A percentile compares a stretch with the other conserved stretches of the same genome.
phyloP scores from a whole-genome alignment of 2,888 invertebrate genomes.

The Euproctis similis region DNA sequence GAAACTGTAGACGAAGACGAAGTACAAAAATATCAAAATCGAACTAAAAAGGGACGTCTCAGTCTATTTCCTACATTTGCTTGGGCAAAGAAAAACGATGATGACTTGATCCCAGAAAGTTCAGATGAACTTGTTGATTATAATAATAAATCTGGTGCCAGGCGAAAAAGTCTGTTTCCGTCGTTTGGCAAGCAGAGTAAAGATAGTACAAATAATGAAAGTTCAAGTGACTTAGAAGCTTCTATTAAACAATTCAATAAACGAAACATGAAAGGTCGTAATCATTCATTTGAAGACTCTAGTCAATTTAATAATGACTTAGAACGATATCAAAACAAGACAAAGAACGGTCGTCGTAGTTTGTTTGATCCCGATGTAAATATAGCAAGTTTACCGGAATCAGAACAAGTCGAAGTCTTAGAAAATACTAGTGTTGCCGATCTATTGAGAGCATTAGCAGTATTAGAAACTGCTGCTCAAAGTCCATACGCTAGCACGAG shows the following conservation, averaged over 20 bases:
- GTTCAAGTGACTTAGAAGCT: slow-evolving; percentile 49
- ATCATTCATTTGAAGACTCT: slow-evolving; percentile 44
- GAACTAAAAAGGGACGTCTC: slow-evolving; percentile 57
- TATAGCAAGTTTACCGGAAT: slow-evolving; percentile 50
- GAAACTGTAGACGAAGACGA: slow-evolving; percentile 60
- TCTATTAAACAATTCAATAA: slow-evolving; percentile 60
- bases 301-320: slow-evolving; percentile 44
- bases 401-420: slow-evolving; percentile 77
- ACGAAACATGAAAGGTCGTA: slow-evolving; percentile 45
- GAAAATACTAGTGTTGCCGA: slow-evolving; percentile 90
- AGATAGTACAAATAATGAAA: slow-evolving; percentile 40
- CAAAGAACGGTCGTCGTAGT: slow-evolving; percentile 58
- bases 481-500: slow-evolving; percentile 18
- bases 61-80: slow-evolving; percentile 65
- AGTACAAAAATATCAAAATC: slow-evolving; percentile 56
- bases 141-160: slow-evolving; percentile 55
- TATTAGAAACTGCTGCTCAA: slow-evolving; percentile 69
- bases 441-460: slow-evolving; percentile 84
- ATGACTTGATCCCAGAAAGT: slow-evolving; percentile 58
- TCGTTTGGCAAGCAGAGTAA: slow-evolving; percentile 63
- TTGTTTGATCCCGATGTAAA: slow-evolving; percentile 65
- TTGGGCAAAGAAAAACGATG: slow-evolving; percentile 50
- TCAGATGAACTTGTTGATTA: slow-evolving; percentile 63
- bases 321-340: slow-evolving; percentile 55
- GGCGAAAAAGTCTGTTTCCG: slow-evolving; percentile 58